Evolutionary conservation across 2,888 invertebrate genomes (phyloP).

Genomic region (Meta bourneti): DNA sequence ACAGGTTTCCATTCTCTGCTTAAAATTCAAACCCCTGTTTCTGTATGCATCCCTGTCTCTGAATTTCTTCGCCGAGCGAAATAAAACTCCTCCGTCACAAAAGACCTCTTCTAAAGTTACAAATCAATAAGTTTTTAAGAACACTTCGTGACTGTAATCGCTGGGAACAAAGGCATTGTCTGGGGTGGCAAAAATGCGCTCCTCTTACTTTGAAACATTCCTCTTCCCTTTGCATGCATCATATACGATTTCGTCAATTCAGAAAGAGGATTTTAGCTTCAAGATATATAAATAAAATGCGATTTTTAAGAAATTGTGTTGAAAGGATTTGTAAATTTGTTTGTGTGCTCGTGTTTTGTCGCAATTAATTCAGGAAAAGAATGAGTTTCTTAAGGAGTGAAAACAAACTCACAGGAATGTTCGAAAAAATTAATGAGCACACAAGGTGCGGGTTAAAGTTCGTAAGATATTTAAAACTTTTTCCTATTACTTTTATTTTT

Average conservation of each 20-base stretch:
- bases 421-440: too few species aligned
- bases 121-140: conserved; percentile 7
- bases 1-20: background rate
- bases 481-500: too few species aligned
- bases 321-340: background rate
- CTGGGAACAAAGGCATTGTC: background rate
- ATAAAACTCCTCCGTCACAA: conserved; percentile 6
- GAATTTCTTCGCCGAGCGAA: background rate
- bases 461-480: too few species aligned
- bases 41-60: background rate
- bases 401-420: too few species aligned
- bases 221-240: background rate
- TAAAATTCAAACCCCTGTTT: background rate
- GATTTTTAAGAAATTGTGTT: background rate
- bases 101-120: background rate
- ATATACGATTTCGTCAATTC: background rate
- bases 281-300: background rate
- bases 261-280: background rate
- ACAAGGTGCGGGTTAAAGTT: too few species aligned
- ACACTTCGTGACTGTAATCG: conserved; percentile 2
- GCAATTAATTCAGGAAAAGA: background rate
- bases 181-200: background rate
- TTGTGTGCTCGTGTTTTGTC: background rate
- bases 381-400: too few species aligned
- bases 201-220: background rate